Conservation (phyloP, 2,888 invertebrate genomes). For the Steinernema hermaphroditum region DNA sequence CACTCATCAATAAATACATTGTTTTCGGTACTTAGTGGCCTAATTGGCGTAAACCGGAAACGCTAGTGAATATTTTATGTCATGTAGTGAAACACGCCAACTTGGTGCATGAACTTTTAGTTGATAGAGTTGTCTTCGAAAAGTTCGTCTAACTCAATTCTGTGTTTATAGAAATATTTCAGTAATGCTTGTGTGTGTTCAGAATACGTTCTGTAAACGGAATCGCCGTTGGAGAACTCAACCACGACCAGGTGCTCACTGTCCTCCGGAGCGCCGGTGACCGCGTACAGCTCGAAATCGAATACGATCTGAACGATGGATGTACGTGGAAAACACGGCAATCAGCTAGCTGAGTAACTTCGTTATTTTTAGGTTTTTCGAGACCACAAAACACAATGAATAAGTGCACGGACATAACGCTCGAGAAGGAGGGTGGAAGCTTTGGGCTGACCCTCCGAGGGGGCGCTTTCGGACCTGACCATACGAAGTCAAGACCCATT, state of each 20-base stretch:
- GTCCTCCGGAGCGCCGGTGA: constrained; percentile 78
- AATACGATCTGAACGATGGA: constrained; percentile 81
- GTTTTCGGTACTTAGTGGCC: constrained; percentile 9
- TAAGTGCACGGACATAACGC: constrained; percentile 73
- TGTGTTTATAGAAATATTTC: neutral
- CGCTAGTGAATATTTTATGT: neutral
- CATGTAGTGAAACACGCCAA: too few relatives aligned
- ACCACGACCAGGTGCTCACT: constrained; percentile 79
- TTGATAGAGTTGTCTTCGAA: too few relatives aligned
- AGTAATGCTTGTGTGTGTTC: too few relatives aligned
- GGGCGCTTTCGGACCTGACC: constrained; percentile 75
- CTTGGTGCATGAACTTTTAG: too few relatives aligned
- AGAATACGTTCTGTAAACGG: constrained; percentile 80
- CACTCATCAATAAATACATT: constrained; percentile 15
- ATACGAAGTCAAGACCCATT: constrained; percentile 74
- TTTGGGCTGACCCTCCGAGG: constrained; percentile 85
- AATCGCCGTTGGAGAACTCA: constrained; percentile 77
- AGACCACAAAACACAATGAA: constrained; percentile 34
- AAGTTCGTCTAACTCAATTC: neutral
- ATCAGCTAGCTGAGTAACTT: too few relatives aligned
- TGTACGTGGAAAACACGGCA: too few relatives aligned
- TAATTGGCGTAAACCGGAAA: constrained; percentile 2
- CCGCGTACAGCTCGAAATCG: constrained; percentile 79
- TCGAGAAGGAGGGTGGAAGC: constrained; percentile 81
- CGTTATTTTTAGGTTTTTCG: constrained; percentile 31